Conservation (phyloP, 2,888 invertebrate genomes). For the Fabriciana adippe region DNA sequence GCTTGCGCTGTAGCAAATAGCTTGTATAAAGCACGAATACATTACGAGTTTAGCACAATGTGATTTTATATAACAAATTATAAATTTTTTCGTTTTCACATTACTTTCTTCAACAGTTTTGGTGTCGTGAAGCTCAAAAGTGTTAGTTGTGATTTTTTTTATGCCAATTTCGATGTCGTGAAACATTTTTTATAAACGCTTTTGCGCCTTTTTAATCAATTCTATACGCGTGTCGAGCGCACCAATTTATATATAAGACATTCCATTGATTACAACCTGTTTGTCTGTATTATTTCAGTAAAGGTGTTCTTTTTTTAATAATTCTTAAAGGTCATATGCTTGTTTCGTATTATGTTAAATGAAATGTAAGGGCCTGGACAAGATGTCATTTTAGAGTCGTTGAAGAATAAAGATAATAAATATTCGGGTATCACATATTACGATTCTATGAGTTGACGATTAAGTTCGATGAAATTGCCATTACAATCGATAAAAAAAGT, state of each 20-base stretch:
- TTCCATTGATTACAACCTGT: constrained; percentile 18
- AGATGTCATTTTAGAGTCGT: not conserved
- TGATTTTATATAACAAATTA: constrained; percentile 33
- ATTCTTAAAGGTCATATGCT: no score
- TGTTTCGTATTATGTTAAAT: no score
- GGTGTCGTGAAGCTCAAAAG: constrained; percentile 53
- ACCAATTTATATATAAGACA: constrained; percentile 34
- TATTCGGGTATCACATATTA: no score
- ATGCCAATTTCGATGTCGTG: constrained; percentile 72
- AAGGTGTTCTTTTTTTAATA: no score
- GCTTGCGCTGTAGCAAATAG: constrained; percentile 12
- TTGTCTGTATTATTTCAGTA: constrained; percentile 20
- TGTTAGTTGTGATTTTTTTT: constrained; percentile 65
- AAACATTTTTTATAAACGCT: constrained; percentile 71
- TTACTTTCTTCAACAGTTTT: constrained; percentile 41
- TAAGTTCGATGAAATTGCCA: no score
- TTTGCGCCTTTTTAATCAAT: constrained; percentile 73
- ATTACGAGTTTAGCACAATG: constrained; percentile 26
- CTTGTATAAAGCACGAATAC: constrained; percentile 1
- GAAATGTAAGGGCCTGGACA: no score
- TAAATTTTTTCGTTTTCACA: constrained; percentile 19
- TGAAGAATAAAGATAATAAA: not conserved
- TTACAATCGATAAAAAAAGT: no score
- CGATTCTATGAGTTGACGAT: no score
- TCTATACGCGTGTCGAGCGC: constrained; percentile 45